Conservation (phyloP, 2,797 vertebrate genomes). For the Hypotaenidia okinawae region DNA sequence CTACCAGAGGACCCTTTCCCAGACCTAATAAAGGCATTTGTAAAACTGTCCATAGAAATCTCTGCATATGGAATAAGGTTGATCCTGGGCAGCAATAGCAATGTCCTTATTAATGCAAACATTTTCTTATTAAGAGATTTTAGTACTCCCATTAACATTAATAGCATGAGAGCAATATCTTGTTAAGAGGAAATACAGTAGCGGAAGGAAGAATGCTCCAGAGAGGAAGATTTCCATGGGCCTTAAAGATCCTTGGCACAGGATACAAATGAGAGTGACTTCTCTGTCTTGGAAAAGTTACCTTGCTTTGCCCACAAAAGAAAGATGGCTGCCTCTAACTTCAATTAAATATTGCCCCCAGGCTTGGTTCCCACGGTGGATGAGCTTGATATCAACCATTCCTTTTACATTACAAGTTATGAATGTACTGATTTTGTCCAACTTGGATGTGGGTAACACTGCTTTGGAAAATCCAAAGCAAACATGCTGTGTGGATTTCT, state of each 20-base stretch:
- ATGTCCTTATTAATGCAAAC: conserved; percentile 10
- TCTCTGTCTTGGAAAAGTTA: conserved; percentile 34
- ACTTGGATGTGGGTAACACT: neutral
- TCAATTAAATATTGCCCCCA: conserved; percentile 41
- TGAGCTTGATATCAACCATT: neutral
- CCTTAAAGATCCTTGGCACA: conserved; percentile 17
- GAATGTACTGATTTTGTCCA: neutral
- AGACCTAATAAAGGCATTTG: neutral
- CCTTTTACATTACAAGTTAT: neutral
- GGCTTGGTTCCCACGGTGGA: conserved; percentile 31
- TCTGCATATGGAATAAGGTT: neutral
- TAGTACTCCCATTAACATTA: conserved; percentile 25
- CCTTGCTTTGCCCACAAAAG: neutral
- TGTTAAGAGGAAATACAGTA: conserved; percentile 25
- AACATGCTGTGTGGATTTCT: neutral
- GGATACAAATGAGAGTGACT: neutral
- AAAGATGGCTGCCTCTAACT: conserved; percentile 3
- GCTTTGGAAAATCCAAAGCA: conserved; percentile 10
- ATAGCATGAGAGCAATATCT: conserved; percentile 27
- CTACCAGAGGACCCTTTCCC: neutral
- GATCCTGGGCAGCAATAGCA: neutral
- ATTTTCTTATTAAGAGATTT: conserved; percentile 38
- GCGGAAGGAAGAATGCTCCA: conserved; percentile 43
- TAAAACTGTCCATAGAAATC: neutral
- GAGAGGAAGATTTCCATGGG: neutral